phyloP scores from a whole-genome alignment of 2,888 invertebrate species.

The Pammene fasciana region DNA sequence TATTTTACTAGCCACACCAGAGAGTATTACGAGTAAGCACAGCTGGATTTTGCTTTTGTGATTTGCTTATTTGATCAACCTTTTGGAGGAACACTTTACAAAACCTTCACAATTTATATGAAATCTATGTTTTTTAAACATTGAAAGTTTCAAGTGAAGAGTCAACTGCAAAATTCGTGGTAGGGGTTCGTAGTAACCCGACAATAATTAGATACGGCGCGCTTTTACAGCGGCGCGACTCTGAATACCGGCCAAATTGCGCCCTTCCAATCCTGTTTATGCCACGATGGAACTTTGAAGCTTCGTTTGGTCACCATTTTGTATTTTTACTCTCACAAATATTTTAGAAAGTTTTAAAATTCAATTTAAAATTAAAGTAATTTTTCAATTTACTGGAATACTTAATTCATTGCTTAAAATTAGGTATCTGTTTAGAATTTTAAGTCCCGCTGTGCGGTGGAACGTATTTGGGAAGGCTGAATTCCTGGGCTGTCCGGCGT shows the following conservation, averaged over 20 bases:
- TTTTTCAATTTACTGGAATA: constrained; percentile 30
- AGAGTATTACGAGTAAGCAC: no score
- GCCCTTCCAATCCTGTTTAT: constrained; percentile 79
- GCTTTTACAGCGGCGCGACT: constrained; percentile 79
- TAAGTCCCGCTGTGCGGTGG: constrained; percentile 40
- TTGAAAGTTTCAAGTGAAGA: not conserved
- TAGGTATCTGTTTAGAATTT: constrained; percentile 44
- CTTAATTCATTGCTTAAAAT: constrained; percentile 20
- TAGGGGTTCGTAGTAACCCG: constrained; percentile 67
- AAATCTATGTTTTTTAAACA: no score
- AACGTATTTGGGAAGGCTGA: constrained; percentile 40
- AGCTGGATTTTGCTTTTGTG: no score
- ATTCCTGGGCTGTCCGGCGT: constrained; percentile 41
- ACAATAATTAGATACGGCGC: constrained; percentile 82
- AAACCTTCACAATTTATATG: not conserved
- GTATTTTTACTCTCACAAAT: constrained; percentile 46
- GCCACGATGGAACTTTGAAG: constrained; percentile 66
- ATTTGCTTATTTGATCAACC: no score
- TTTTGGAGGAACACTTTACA: not conserved
- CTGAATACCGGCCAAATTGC: constrained; percentile 81
- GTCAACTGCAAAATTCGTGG: constrained; percentile 54
- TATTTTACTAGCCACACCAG: not conserved
- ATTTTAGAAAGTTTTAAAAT: constrained; percentile 37
- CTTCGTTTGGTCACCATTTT: constrained; percentile 62
- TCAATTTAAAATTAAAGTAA: constrained; percentile 35